These are phyloP conservation scores for Anas bahamensis DNA, from an alignment of 2,797 vertebrate genomes.

Conservation along the genomic window DNA sequence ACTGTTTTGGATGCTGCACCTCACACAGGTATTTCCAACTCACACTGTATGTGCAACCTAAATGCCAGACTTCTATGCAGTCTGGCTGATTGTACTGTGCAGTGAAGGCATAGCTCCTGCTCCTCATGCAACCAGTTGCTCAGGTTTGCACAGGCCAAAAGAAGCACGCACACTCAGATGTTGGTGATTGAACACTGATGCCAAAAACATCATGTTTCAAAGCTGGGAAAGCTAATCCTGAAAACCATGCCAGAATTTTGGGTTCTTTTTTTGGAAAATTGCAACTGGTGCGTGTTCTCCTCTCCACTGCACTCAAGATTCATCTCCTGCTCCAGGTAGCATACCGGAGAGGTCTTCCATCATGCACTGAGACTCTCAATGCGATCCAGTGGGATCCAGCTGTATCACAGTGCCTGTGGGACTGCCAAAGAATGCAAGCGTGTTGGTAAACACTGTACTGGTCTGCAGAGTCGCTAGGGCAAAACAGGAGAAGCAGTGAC, in stretches of 20 bases:
- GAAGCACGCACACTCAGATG: not conserved
- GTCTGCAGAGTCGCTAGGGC: not conserved
- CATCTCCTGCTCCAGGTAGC: not conserved
- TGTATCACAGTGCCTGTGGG: not conserved
- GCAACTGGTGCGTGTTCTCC: rapidly evolving
- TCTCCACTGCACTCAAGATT: not conserved
- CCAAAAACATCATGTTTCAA: not conserved
- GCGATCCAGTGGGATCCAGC: not conserved
- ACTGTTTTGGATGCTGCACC: not conserved
- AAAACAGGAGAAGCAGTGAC: not conserved
- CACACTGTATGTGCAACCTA: not conserved
- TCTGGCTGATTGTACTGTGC: not conserved
- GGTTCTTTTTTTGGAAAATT: not conserved
- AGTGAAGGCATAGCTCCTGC: not conserved
- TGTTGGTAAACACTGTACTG: not conserved
- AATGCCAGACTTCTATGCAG: not conserved
- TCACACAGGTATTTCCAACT: not conserved
- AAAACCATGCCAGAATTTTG: not conserved
- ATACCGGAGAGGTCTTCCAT: not conserved
- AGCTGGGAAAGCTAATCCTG: not conserved
- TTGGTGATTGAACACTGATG: not conserved
- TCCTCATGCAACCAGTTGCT: not conserved
- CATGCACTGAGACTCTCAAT: not conserved
- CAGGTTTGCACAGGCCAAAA: not conserved
- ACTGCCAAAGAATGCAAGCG: not conserved